Evolutionary conservation across 2,113 vertebrate genomes (phyloP).

Genomic region (Scolopax mira): DNA sequence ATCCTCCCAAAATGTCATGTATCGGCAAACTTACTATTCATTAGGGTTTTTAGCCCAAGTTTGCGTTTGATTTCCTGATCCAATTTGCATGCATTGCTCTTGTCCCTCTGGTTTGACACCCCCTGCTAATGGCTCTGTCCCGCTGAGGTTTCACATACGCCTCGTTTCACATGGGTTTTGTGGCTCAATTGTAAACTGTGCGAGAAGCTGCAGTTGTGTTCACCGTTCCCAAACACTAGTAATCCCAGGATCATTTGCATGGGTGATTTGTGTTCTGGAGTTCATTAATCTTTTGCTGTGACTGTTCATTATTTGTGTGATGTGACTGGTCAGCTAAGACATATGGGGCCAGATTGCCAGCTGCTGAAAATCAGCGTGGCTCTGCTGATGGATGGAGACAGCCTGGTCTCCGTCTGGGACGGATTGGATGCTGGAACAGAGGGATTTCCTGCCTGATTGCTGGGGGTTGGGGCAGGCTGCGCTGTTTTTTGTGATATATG

Average conservation of each 20-base stretch:
- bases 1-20: neutral
- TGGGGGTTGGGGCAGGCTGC: neutral
- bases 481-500: neutral
- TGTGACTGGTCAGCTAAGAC: slow-evolving; percentile 28
- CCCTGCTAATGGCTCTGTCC: neutral
- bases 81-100: neutral
- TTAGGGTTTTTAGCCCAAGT: too few species aligned
- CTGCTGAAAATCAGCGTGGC: slow-evolving; percentile 36
- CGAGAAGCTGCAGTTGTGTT: neutral
- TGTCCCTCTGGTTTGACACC: neutral
- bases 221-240: neutral
- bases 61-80: neutral
- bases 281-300: slow-evolving; percentile 29
- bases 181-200: neutral
- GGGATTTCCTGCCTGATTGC: neutral
- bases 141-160: neutral
- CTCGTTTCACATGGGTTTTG: neutral
- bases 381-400: slow-evolving; percentile 12
- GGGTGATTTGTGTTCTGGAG: slow-evolving; percentile 6
- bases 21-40: neutral
- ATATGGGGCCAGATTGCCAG: slow-evolving; percentile 20
- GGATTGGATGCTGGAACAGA: neutral
- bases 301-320: neutral
- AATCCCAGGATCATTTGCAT: neutral
- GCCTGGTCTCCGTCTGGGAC: neutral